These are phyloP conservation scores for Heliothis peltigera DNA, from an alignment of 2,888 invertebrate species.

Conservation along the genomic window DNA sequence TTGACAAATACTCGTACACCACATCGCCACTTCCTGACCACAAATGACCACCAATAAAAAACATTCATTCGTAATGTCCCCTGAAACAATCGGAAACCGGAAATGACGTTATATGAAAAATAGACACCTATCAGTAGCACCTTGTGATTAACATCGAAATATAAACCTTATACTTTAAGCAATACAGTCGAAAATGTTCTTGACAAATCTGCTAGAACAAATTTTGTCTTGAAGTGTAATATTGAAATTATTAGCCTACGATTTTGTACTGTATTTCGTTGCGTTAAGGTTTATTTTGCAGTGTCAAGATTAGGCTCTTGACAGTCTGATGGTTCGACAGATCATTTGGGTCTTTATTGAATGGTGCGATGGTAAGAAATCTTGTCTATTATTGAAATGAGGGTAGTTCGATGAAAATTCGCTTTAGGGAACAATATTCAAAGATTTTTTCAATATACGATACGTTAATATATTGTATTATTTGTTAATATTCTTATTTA, in stretches of 20 bases:
- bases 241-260: not conserved
- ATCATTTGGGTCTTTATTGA: constrained; percentile 69
- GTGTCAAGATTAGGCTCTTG: constrained; percentile 49
- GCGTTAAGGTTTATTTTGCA: constrained; percentile 9
- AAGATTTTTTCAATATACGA: not conserved
- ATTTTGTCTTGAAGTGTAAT: constrained; percentile 13
- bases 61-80: constrained; percentile 51
- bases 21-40: constrained; percentile 47
- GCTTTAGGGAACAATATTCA: constrained; percentile 39
- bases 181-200: constrained; percentile 13
- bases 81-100: constrained; percentile 71
- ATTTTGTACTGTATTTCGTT: constrained; percentile 9
- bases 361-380: constrained; percentile 56
- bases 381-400: constrained; percentile 66
- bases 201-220: not conserved
- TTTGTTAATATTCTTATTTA: too few relatives aligned
- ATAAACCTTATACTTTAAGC: accelerated
- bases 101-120: constrained; percentile 80
- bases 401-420: constrained; percentile 46
- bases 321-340: constrained; percentile 70
- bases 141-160: constrained; percentile 29
- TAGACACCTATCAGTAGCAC: constrained; percentile 71
- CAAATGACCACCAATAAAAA: constrained; percentile 67
- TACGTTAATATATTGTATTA: too few relatives aligned
- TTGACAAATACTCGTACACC: constrained; percentile 24